Evolutionary conservation across 2,888 invertebrate species (phyloP).

Genomic region (Lamellibrachia satsuma): DNA sequence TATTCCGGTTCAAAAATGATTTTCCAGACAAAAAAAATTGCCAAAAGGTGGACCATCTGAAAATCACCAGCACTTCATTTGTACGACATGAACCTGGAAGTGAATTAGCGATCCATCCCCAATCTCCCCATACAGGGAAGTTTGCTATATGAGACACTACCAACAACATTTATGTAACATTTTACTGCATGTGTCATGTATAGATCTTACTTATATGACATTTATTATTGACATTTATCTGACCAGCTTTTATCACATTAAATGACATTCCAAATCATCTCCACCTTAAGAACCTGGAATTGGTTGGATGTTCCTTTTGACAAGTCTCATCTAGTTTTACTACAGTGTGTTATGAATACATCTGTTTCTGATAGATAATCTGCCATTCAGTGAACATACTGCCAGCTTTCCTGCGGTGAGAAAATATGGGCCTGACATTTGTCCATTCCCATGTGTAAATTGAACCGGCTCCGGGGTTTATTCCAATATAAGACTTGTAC

Average conservation of each 20-base stretch:
- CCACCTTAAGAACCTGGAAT: background rate
- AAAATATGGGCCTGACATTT: background rate
- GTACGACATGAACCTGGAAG: too few species aligned
- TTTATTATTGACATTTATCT: background rate
- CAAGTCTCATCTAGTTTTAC: background rate
- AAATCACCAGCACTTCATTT: too few species aligned
- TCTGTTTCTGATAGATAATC: constrained; percentile 10
- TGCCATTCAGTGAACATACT: background rate
- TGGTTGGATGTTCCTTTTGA: background rate
- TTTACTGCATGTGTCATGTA: background rate
- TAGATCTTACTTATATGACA: background rate
- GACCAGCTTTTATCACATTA: background rate
- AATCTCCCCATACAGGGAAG: too few species aligned
- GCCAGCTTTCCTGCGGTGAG: background rate
- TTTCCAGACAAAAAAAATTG: too few species aligned
- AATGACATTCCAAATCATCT: background rate
- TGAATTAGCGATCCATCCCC: too few species aligned
- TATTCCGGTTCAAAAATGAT: too few species aligned
- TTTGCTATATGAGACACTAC: too few species aligned
- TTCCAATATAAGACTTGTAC: background rate
- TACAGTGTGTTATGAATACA: background rate
- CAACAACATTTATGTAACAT: too few species aligned
- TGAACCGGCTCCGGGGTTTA: background rate
- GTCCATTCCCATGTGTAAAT: background rate
- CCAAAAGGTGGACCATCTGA: too few species aligned